These are phyloP conservation scores for Brachionus koreanus DNA, from an alignment of 1,140 invertebrate species.

Conservation along the genomic window DNA sequence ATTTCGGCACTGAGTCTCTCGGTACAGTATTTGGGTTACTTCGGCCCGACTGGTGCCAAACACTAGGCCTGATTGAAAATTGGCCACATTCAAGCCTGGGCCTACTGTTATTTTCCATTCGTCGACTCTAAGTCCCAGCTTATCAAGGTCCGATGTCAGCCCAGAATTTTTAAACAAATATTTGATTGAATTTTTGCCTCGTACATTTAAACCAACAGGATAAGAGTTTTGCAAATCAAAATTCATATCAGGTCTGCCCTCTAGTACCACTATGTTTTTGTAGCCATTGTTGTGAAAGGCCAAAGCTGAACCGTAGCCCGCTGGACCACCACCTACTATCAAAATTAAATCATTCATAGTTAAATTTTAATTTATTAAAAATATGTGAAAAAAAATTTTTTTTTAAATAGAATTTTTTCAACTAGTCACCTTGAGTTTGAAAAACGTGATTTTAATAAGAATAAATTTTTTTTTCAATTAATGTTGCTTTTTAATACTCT, in stretches of 20 bases:
- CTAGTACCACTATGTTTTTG: neutral
- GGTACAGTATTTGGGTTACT: neutral
- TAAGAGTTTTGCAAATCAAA: neutral
- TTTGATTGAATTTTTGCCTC: constrained; percentile 7
- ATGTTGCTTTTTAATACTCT: too few relatives aligned
- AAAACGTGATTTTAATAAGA: too few relatives aligned
- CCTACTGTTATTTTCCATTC: constrained; percentile 30
- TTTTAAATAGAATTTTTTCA: too few relatives aligned
- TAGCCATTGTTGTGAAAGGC: neutral
- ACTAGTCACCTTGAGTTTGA: too few relatives aligned
- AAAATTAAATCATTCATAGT: constrained; percentile 18
- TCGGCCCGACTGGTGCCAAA: constrained; percentile 1
- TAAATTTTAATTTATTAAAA: neutral
- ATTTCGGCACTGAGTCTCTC: neutral
- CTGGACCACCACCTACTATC: neutral
- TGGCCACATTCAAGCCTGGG: constrained; percentile 1
- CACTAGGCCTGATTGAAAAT: constrained; percentile 18
- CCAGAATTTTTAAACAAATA: neutral
- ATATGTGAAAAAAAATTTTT: too few relatives aligned
- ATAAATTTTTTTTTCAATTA: too few relatives aligned
- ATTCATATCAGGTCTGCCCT: neutral
- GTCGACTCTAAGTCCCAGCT: neutral
- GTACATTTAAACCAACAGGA: constrained; percentile 6
- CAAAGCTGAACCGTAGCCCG: neutral
- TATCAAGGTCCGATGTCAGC: neutral